A percentile compares a stretch with the other conserved stretches of the same genome.
phyloP scores from a whole-genome alignment of 1,140 invertebrate species.

The Parasteatoda tepidariorum region DNA sequence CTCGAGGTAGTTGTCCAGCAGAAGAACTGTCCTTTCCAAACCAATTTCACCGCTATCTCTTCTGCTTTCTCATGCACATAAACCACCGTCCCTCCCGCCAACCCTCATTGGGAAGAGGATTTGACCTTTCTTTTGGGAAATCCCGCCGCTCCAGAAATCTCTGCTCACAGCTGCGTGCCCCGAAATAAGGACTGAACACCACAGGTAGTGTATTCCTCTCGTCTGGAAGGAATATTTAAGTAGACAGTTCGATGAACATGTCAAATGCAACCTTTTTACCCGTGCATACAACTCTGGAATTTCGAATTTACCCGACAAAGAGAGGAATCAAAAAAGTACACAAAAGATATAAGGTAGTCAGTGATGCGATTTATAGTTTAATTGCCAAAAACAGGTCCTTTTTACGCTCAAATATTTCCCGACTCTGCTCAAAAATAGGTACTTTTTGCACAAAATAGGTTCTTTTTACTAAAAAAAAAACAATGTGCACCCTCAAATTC shows the following conservation, averaged over 20 bases:
- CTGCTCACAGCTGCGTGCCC: conserved; percentile 16
- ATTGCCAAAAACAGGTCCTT: too few relatives aligned
- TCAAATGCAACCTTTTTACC: conserved; percentile 7
- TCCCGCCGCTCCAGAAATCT: not conserved
- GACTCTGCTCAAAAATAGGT: too few relatives aligned
- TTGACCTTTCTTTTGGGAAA: not conserved
- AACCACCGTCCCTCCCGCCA: not conserved
- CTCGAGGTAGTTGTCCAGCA: not conserved
- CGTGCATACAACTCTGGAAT: not conserved
- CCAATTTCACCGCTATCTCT: not conserved
- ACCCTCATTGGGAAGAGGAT: too few relatives aligned
- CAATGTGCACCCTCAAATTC: too few relatives aligned
- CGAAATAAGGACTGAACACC: conserved; percentile 12
- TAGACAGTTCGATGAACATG: conserved; percentile 39
- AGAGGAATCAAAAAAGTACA: too few relatives aligned
- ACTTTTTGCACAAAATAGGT: too few relatives aligned
- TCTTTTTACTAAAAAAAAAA: too few relatives aligned
- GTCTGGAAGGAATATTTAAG: conserved; percentile 3
- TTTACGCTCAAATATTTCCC: too few relatives aligned
- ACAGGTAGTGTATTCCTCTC: not conserved
- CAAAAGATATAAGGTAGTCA: too few relatives aligned
- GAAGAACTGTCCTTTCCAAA: not conserved
- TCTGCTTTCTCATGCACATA: not conserved
- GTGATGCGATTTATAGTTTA: too few relatives aligned
- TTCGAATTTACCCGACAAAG: too few relatives aligned